Percentiles rank a stretch among this genome's conserved stretches.
These are phyloP conservation scores for Ornithoptera priamus DNA, from an alignment of 2,888 invertebrate species.

Conservation along the genomic window DNA sequence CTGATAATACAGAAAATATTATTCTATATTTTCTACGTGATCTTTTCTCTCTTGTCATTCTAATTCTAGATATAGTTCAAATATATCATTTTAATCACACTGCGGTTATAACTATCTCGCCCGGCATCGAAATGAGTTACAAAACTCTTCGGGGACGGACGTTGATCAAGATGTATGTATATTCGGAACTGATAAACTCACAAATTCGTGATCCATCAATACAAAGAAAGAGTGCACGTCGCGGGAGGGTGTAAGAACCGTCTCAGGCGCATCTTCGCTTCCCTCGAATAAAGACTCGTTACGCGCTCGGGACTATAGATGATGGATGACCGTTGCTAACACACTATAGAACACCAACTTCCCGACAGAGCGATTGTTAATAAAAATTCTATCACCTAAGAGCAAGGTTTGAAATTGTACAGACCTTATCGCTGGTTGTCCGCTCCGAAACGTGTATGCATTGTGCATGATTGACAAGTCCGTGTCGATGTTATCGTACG, in stretches of 20 bases:
- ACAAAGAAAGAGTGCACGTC: constrained; percentile 42
- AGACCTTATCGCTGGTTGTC: constrained; percentile 41
- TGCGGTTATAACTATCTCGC: constrained; percentile 3
- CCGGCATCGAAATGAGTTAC: constrained; percentile 38
- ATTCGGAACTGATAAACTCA: constrained; percentile 47
- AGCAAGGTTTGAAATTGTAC: constrained; percentile 45
- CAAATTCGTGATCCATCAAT: constrained; percentile 66
- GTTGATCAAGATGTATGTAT: constrained; percentile 54
- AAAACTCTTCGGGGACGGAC: constrained; percentile 42
- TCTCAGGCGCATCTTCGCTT: constrained; percentile 55
- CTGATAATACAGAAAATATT: no score
- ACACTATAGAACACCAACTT: constrained; percentile 47
- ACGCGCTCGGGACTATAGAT: constrained; percentile 67
- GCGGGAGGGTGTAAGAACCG: constrained; percentile 59
- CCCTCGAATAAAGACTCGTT: constrained; percentile 73
- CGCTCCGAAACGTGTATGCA: constrained; percentile 52
- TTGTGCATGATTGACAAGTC: constrained; percentile 73
- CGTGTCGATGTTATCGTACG: constrained; percentile 69
- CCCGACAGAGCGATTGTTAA: constrained; percentile 22
- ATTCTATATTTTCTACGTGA: no score
- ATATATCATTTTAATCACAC: no score
- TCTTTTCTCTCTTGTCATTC: no score
- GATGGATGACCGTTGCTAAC: constrained; percentile 75
- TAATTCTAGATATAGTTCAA: no score
- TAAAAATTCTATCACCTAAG: constrained; percentile 41